Base-by-base conservation (phyloP, 2,113 vertebrate species). In the Dicrurus megarhynchus region DNA sequence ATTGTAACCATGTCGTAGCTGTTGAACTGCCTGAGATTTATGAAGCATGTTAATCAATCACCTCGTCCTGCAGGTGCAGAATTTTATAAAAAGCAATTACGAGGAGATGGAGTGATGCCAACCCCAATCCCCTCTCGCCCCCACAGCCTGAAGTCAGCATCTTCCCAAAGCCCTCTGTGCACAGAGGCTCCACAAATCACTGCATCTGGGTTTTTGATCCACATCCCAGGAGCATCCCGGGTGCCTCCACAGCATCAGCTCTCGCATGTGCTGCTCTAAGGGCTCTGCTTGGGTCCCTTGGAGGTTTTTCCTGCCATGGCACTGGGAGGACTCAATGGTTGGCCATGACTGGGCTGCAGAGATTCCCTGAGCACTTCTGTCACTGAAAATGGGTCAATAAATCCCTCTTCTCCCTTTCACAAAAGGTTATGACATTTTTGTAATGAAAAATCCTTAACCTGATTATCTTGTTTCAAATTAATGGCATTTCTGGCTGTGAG, bases 1-100 rank as follows among this genome's bases (percentile, higher is more conserved):
- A 95, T 55, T 64, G 80, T 89, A 95, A 84, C 86, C 52, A 68
- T 0, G 7, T 35, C 8, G 3, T 83, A 83, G 88, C 83, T 69
- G 76, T 49, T 90, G 86, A 70, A 13, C 49, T 64, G 84, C 86
- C 52, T 63, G 93, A 82, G 87, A 82, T 95, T 94, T 89, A 89
- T 89, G 95, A 84, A 92, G 89, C 73, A 68, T 3, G 47, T 87
- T 95, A 75, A 97, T 96, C 95, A 92, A 68, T 95, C 93, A 89
- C 95, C 93, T 95, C 22, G 1, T 95, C 68, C 89, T 95, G 96
- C 96, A 96, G 96, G 95, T 97, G 95, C 94, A 95, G 95, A 33
- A 37, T 84, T 93, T 95, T 92, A 95, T 78, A 89, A 91, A 94
- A 60, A 95, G 87, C 87, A 95, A 95, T 96, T 95, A 92, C 0